Percentiles rank a stretch among this genome's conserved stretches.
These are phyloP conservation scores for Acromyrmex heyeri DNA, from an alignment of 1,140 invertebrate species.

Conservation along the genomic window DNA sequence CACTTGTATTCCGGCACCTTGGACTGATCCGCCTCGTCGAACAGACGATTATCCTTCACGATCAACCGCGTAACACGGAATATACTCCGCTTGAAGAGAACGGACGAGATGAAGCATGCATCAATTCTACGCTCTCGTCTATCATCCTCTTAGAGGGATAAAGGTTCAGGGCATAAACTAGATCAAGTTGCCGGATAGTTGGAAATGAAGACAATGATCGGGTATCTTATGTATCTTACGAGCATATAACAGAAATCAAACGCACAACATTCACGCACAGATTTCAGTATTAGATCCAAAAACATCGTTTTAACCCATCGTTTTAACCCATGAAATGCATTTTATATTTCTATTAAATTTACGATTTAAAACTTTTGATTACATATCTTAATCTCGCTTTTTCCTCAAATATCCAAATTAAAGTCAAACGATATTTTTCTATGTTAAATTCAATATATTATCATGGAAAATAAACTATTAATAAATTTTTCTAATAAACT, in stretches of 20 bases:
- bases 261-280: too few relatives aligned
- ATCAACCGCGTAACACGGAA: conserved; percentile 26
- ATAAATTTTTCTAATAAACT: neutral
- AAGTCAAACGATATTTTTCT: neutral
- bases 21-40: conserved; percentile 20
- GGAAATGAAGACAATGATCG: neutral
- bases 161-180: conserved; percentile 10
- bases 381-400: neutral
- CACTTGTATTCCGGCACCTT: conserved; percentile 41
- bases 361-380: neutral
- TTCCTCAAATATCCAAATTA: neutral
- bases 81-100: neutral
- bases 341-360: neutral
- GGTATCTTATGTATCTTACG: neutral
- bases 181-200: conserved; percentile 3
- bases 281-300: neutral
- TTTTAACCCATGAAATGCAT: neutral
- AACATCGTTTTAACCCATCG: neutral
- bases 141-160: conserved; percentile 46
- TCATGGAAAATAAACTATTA: neutral
- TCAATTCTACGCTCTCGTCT: neutral
- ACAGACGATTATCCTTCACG: conserved; percentile 38
- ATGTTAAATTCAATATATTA: neutral
- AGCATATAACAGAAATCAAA: neutral
- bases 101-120: conserved; percentile 20